Evolutionary conservation across 2,113 vertebrate species (phyloP), one percentile per base, ranked within the genome.

Genomic region (Laticauda colubrina): DNA sequence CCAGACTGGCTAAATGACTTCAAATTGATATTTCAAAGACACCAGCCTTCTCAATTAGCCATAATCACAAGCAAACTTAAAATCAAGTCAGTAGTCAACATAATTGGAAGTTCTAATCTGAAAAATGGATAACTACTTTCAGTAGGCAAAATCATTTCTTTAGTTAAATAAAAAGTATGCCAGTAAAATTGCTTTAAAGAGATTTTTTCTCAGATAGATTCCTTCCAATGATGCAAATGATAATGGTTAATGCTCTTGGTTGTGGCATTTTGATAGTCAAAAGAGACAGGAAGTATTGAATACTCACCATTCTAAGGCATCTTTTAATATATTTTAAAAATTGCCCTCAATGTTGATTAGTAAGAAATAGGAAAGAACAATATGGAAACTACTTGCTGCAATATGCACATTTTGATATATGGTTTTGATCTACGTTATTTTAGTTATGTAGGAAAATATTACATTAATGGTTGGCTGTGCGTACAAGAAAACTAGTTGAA

Each of bases 331-430:
- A 96, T 94, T 92, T 20, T 18, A 64, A n/a, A 75, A 34, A 69
- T 56, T 81, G 89, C 87, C 89, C 88, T 61, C 75, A 12, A 85
- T 90, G 95, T 87, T 94, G 69, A 86, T 89, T 85, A 95, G 94
- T 96, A 93, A 95, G 94, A 96, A 95, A 95, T 89, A 1, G 93
- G 48, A 88, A 95, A 93, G 0, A 51, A 94, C 96, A 94, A 89
- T 96, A 94, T 95, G 94, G 81, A 95, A 96, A 96, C 96, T 94
- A 95, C 93, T 92, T 97, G 96, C 95, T 94, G 95, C 93, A 92
- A 93, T 39, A 89, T 57, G 94, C 87, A 89, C 89, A 92, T 94
- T 24, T 39, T 20, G 9, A 18, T 64, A 48, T 61, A 90, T 93
- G 95, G 95, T 94, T 96, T 95, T 96, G 87, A 90, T 93, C 53